These are phyloP conservation scores for Matsumyia berberina DNA, from an alignment of 2,888 invertebrate species.

Conservation along the genomic window DNA sequence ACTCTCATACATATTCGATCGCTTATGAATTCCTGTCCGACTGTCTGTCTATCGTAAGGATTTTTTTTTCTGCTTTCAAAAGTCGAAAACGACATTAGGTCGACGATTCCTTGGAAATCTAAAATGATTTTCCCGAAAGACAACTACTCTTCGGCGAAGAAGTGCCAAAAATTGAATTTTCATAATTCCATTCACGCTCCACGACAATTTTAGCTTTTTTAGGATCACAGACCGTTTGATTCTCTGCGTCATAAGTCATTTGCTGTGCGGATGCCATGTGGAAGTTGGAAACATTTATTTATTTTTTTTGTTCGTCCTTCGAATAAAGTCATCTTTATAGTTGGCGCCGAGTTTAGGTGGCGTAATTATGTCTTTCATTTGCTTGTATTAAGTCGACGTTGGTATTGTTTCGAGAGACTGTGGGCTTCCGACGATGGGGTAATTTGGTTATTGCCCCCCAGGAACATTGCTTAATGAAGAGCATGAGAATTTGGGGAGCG, in stretches of 20 bases:
- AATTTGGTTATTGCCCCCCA: slow-evolving; percentile 63
- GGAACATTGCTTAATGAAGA: slow-evolving; percentile 65
- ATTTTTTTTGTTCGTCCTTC: not conserved
- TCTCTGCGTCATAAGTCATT: slow-evolving; percentile 59
- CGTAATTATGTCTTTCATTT: slow-evolving; percentile 66
- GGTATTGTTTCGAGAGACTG: slow-evolving; percentile 51
- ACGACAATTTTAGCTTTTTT: slow-evolving; percentile 52
- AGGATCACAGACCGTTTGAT: slow-evolving; percentile 64
- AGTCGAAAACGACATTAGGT: slow-evolving; percentile 50
- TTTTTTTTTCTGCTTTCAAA: slow-evolving; percentile 9
- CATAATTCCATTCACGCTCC: slow-evolving; percentile 74
- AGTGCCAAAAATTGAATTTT: slow-evolving; percentile 75
- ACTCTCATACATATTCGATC: slow-evolving; percentile 70
- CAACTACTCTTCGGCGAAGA: slow-evolving; percentile 42
- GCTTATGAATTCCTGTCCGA: slow-evolving; percentile 73
- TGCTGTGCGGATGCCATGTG: slow-evolving; percentile 56
- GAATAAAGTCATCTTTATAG: slow-evolving; percentile 45
- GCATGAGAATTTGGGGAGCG: slow-evolving; percentile 52
- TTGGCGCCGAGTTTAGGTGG: slow-evolving; percentile 69
- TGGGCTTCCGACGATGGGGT: slow-evolving; percentile 32
- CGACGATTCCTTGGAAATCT: slow-evolving; percentile 57
- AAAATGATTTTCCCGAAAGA: slow-evolving; percentile 60
- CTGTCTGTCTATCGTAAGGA: slow-evolving; percentile 60
- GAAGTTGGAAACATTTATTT: slow-evolving; percentile 32
- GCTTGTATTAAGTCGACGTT: slow-evolving; percentile 61